Conservation (phyloP, 2,888 invertebrate genomes). For the Macaria liturata region DNA sequence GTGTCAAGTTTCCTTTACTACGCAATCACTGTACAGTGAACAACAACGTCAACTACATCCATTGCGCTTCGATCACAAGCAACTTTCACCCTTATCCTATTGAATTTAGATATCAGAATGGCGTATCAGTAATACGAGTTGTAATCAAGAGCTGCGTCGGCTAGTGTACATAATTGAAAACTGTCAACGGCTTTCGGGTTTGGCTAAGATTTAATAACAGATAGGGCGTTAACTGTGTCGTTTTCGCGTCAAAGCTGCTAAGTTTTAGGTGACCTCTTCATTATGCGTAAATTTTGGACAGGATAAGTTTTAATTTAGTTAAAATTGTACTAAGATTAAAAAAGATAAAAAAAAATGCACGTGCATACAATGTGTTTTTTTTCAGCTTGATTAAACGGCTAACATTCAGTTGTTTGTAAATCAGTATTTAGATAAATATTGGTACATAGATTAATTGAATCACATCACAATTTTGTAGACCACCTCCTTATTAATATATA, state of each 20-base stretch:
- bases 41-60: conserved; percentile 16
- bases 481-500: no score
- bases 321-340: neutral
- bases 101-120: conserved; percentile 3
- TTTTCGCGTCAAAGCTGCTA: conserved; percentile 28
- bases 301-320: conserved; percentile 1
- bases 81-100: neutral
- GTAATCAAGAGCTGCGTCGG: conserved; percentile 23
- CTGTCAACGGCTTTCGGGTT: conserved; percentile 44
- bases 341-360: no score
- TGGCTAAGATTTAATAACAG: conserved; percentile 59
- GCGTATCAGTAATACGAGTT: conserved; percentile 7
- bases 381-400: no score
- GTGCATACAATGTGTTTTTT: no score
- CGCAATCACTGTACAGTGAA: conserved; percentile 24
- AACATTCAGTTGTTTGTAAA: no score
- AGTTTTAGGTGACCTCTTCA: conserved; percentile 27
- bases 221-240: conserved; percentile 51
- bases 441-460: no score
- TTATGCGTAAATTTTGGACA: conserved; percentile 15
- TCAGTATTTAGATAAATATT: no score
- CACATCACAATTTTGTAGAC: no score
- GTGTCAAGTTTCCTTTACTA: conserved; percentile 24
- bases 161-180: conserved; percentile 62
- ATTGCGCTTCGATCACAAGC: neutral